Base-by-base conservation (phyloP, 2,797 vertebrate species). In the Myotis planiceps region DNA sequence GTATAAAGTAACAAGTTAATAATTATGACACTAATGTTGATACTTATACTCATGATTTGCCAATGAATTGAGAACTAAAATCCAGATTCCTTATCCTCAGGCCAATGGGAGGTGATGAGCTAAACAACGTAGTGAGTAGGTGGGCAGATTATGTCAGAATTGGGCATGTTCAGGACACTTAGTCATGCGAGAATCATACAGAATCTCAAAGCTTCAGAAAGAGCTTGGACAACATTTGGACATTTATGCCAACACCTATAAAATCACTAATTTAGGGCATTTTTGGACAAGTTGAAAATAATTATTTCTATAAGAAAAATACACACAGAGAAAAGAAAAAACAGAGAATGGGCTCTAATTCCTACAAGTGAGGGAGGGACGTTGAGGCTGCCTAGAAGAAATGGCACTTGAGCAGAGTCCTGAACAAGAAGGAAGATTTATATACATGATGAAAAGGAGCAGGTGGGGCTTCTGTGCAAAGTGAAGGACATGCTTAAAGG, bases 181-280 rank as follows among this genome's bases (percentile, higher is more conserved):
- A 68, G 45, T 58, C 53, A 37, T 49, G 81, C 78, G 3, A 82
- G 32, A 92, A 72, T 74, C 21, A 78, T 13, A 75, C 0, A 42
- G 37, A 90, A 79, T 45, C 25, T 95, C 10, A 79, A 45, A 88
- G 18, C 15, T 93, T 89, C 65, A 80, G 23, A 92, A 92, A 80
- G 42, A 90, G n/a, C 72, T 80, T 18, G 75, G 23, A 2, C 10
- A 92, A 66, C 10, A 42, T 90, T 80, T 76, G 47, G 45, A 75
- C 15, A 91, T 63, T 75, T 65, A 69, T 58, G 88, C 93, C 12
- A 72, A 88, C 1, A 60, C 4, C 23, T 79, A 42, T 9, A 80
- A 75, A 90, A 88, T 14, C 9, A 92, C 12, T 78, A 19, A 92
- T 34, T 55, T 71, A 49, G 69, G 27, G 16, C 12, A 71, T 49